Percentiles rank a stretch among this genome's conserved stretches.
These are phyloP conservation scores for Halisarca cf. caerulea DNA, from an alignment of 37 sponge, comb jelly and placozoan genomes.

Conservation along the genomic window DNA sequence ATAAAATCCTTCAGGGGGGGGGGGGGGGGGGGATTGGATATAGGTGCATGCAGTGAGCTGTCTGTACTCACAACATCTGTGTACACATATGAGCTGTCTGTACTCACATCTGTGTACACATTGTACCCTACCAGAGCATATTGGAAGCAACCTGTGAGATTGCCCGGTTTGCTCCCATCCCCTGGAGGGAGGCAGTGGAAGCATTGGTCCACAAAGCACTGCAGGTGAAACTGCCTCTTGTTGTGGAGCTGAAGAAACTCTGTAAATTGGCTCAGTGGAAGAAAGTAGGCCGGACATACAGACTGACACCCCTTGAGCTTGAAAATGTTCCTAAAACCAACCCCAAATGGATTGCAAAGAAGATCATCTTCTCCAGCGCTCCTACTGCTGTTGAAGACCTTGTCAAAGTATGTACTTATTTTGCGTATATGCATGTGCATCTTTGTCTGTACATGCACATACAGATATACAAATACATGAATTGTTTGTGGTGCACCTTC, in stretches of 20 bases:
- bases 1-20: too few relatives aligned
- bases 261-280: conserved; percentile 55
- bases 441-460: conserved; percentile 27
- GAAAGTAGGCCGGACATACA: conserved; percentile 56
- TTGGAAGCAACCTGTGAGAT: conserved; percentile 55
- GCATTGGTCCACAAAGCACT: conserved; percentile 53
- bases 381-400: background rate
- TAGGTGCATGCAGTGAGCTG: too few relatives aligned
- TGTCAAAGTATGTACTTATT: conserved; percentile 15
- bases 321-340: conserved; percentile 37
- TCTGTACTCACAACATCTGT: too few relatives aligned
- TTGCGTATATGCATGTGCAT: background rate
- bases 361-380: background rate
- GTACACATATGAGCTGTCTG: too few relatives aligned
- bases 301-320: conserved; percentile 38
- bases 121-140: background rate
- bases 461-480: background rate
- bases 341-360: conserved; percentile 5
- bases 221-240: conserved; percentile 12
- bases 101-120: background rate
- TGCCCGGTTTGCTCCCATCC: conserved; percentile 19
- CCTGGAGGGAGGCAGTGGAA: conserved; percentile 66
- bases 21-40: too few relatives aligned
- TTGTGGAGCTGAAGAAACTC: conserved; percentile 41
- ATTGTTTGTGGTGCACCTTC: too few relatives aligned